phyloP scores from a whole-genome alignment of 2,113 vertebrate genomes.

The Sinocyclocheilus grahami region DNA sequence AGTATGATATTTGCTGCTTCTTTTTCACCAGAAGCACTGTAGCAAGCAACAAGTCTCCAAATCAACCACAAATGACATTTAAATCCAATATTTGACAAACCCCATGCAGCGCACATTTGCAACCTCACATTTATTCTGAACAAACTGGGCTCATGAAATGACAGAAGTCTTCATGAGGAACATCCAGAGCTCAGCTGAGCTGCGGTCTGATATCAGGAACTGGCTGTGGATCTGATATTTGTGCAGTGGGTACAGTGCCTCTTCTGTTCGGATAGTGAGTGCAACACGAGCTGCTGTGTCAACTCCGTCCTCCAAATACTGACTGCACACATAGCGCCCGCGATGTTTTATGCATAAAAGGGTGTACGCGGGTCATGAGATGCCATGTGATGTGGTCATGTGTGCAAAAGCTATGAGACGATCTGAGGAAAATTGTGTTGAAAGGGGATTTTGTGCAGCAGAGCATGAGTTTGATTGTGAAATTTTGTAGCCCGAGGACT shows the following conservation, averaged over 20 bases:
- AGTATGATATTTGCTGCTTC: too few relatives aligned
- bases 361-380: conserved; percentile 5
- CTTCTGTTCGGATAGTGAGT: conserved; percentile 39
- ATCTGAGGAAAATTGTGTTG: background rate
- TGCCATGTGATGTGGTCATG: background rate
- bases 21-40: background rate
- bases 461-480: background rate
- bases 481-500: background rate
- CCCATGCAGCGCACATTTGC: background rate
- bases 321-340: background rate
- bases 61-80: background rate
- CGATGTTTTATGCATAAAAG: conserved; percentile 17
- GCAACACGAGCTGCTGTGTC: conserved; percentile 17
- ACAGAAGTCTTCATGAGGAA: background rate
- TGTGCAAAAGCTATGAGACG: background rate
- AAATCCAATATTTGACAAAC: background rate
- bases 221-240: background rate
- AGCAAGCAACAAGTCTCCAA: background rate
- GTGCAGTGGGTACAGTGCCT: background rate
- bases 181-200: background rate
- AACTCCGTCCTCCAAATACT: conserved; percentile 9
- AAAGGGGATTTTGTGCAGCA: background rate
- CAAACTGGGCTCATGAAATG: background rate
- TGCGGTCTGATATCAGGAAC: background rate
- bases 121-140: background rate